These are phyloP conservation scores for Hemiprocne comata DNA, from an alignment of 2,113 vertebrate species.

Conservation along the genomic window DNA sequence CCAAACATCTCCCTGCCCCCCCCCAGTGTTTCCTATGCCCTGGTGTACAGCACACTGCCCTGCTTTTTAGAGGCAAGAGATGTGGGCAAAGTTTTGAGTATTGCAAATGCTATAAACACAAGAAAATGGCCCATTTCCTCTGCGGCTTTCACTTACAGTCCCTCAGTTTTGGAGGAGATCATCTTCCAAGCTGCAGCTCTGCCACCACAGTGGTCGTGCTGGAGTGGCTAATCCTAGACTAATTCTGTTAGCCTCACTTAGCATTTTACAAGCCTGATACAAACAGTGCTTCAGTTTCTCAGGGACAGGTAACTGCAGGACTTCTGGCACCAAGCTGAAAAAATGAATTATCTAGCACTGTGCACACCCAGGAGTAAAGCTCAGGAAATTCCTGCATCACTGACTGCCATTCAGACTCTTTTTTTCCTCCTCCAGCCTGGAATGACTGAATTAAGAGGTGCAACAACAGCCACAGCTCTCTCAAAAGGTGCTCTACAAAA, in stretches of 20 bases:
- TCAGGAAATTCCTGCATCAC: not conserved
- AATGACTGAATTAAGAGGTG: not conserved
- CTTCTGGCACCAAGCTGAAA: not conserved
- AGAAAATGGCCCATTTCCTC: not conserved
- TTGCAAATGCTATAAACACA: not conserved
- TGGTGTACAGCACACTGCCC: not conserved
- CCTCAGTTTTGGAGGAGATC: not conserved
- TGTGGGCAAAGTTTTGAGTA: fast-evolving
- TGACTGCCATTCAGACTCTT: not conserved
- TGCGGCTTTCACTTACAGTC: not conserved
- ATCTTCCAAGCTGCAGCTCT: not conserved
- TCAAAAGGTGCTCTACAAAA: not conserved
- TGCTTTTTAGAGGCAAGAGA: not conserved
- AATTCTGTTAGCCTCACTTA: not conserved
- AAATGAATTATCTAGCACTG: not conserved
- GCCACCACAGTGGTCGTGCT: not conserved
- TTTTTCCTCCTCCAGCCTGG: not conserved
- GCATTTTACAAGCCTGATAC: not conserved
- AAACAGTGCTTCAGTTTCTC: not conserved
- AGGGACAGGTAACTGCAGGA: not conserved
- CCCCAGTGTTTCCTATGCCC: not conserved
- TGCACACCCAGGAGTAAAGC: not conserved
- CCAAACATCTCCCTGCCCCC: not conserved
- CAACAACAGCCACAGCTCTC: not conserved
- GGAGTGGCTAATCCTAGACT: not conserved